A percentile compares a stretch with the other conserved stretches of the same genome.
Evolutionary conservation across 2,797 vertebrate species (phyloP).

Genomic region (Gallirallus australis): DNA sequence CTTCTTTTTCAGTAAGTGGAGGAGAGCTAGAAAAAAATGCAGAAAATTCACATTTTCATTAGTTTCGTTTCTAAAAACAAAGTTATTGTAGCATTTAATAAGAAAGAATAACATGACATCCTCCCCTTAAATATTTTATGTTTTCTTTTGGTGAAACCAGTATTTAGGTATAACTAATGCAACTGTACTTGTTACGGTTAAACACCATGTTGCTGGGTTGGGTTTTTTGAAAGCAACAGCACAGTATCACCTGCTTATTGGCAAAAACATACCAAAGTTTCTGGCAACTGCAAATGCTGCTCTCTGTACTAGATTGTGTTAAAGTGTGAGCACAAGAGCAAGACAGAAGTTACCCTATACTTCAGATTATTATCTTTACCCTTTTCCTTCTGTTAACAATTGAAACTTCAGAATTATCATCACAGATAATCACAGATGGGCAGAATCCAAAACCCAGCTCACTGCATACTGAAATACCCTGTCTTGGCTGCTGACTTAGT

Average conservation of each 20-base stretch:
- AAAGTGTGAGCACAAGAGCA: not conserved
- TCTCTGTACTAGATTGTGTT: not conserved
- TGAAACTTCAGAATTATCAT: not conserved
- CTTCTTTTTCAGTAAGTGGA: slow-evolving; percentile 95
- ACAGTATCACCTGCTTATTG: not conserved
- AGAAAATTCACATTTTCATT: not conserved
- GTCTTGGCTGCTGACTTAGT: not conserved
- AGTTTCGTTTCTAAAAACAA: not conserved
- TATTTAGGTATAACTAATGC: not conserved
- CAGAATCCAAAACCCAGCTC: not conserved
- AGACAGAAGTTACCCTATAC: not conserved
- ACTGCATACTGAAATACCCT: not conserved
- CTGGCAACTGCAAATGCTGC: not conserved
- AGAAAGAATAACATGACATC: not conserved
- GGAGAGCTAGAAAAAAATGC: slow-evolving; percentile 84
- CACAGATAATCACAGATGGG: not conserved
- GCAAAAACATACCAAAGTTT: not conserved
- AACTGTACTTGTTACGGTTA: not conserved
- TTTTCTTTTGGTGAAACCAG: not conserved
- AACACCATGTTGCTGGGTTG: not conserved
- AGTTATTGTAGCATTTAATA: not conserved
- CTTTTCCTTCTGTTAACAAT: not conserved
- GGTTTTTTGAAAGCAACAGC: not conserved
- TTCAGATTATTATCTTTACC: not conserved
- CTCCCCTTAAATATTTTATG: not conserved